Evolutionary conservation across 2,797 vertebrate species (phyloP).

Genomic region (Perodicticus potto): DNA sequence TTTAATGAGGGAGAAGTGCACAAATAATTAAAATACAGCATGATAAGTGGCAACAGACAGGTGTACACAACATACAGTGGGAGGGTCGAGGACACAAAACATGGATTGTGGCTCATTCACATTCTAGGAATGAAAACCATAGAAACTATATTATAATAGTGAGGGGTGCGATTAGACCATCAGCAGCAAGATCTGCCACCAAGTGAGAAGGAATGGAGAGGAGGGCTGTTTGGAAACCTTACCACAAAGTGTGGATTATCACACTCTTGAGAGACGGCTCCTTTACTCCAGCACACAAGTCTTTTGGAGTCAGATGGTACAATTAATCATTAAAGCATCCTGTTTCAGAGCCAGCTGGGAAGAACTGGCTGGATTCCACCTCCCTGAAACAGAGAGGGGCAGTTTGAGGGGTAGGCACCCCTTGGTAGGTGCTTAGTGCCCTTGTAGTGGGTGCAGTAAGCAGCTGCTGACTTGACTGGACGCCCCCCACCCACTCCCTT

Average conservation of each 20-base stretch:
- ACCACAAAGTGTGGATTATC: conserved; percentile 69
- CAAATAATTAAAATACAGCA: not conserved
- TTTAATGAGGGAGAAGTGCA: not conserved
- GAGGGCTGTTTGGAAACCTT: conserved; percentile 2
- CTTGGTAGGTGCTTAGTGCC: not conserved
- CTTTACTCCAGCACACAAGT: not conserved
- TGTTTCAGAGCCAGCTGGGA: conserved; percentile 72
- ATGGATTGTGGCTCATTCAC: not conserved
- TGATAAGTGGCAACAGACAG: not conserved
- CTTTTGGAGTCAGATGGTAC: conserved; percentile 63
- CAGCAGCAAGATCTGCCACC: not conserved
- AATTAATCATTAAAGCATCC: conserved; percentile 50
- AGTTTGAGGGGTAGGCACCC: not conserved
- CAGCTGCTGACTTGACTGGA: not conserved
- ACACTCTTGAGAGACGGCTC: conserved; percentile 52
- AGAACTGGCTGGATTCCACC: conserved; percentile 54
- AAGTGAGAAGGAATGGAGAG: not conserved
- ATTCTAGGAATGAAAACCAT: not conserved
- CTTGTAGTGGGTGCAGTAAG: not conserved
- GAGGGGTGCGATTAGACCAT: not conserved
- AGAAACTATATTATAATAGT: not conserved
- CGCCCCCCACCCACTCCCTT: fast-evolving
- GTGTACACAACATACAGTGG: not conserved
- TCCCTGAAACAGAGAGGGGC: conserved; percentile 31
- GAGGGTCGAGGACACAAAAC: not conserved